Evolutionary conservation across 30 jellyfish, hydroid and myxozoan species (phyloP), one percentile per base, ranked within the genome.

Genomic region (Mastigias papua): DNA sequence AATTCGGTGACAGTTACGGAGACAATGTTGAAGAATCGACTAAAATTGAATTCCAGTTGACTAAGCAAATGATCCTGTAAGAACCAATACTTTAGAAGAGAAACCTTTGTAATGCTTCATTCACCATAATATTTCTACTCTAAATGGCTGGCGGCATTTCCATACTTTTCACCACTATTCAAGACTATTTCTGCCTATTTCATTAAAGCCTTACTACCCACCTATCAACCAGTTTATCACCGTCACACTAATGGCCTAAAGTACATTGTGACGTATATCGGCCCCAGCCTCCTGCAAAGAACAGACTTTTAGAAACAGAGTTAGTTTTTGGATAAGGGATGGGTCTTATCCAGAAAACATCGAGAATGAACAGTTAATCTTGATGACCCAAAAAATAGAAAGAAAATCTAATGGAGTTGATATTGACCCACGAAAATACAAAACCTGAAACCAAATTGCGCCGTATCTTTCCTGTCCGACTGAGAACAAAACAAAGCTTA

Each of bases 391-490:
- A 72, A 22, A 42, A 23, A 25, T 25, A 8, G 20, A 63, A 63
- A n/a, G 37, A 19, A 63, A 63, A 63, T 27, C 22, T 3, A 63
- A 23, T 63, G 42, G 26, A 63, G 35, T 63, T 63, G 74, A 63
- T 22, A 63, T 27, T 85, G 94, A 85, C 94, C 94, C 81, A 28
- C 11, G 84, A 48, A 67, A 23, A 30, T 31, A 48, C 34, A 34
- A 68, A 49, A 69, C 62, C 46, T 85, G 60, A 85, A 58, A 31
- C 82, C 88, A 48, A 85, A 46, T 86, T 85, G 94, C 51, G 94
- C 83, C 31, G 48, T 57, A 85, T 30, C 82, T 85, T 85, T 73
- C 94, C 94, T 62, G 94, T 85, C 88, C 88, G 25, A 73, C 94
- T 54, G 94, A 33, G 94, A 58, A 26, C 22, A 6, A 5, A 35